Base-by-base conservation (phyloP, 2,113 vertebrate species). In the Dicerorhinus sumatrensis region DNA sequence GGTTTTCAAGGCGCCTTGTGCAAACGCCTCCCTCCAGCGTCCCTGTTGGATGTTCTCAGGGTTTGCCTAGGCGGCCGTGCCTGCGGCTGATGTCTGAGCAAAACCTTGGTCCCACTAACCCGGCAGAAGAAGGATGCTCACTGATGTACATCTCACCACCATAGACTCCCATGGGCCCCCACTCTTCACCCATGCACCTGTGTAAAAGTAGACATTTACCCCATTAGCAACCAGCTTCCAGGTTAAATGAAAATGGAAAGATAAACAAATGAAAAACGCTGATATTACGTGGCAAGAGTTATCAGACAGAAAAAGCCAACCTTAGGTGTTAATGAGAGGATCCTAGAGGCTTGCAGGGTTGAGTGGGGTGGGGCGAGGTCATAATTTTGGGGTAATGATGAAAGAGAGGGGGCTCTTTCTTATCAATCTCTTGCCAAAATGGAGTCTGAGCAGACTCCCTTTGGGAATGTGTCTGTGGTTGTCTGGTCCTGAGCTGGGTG, bases 331-430 rank as follows among this genome's bases (percentile, higher is more conserved):
- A 25, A 12, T 1, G 0, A 63, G 5, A 8, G 48, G 62, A 23
- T 51, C 77, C 17, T 8, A 46, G 42, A 29, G n/a, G 21, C 54
- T 65, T 69, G 13, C 20, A 13, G 82, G 46, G 5, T 29, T 39
- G 8, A 7, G 33, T n/a, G 54, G 11, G 4, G 1, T 9, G 54
- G 31, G 25, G 27, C 2, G 0, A 60, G 31, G 33, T 4, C 46
- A 12, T 12, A 23, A 39, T 79, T 5, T 1, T 16, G 65, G 21
- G 23, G 5, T 12, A 14, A 9, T 36, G 10, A 42, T 27, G 56
- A 27, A 56, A 75, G 9, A 17, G 5, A 58, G 6, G 12, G 14
- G n/a, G 0, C 36, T 85, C 29, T 75, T 72, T n/a, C 75, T 33
- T 63, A 25, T 25, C 54, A 25, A 17, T n/a, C n/a, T 60, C 13